Evolutionary conservation across 2,888 invertebrate species (phyloP), one percentile per base, ranked within the genome.

Genomic region (Galerucella pusilla): DNA sequence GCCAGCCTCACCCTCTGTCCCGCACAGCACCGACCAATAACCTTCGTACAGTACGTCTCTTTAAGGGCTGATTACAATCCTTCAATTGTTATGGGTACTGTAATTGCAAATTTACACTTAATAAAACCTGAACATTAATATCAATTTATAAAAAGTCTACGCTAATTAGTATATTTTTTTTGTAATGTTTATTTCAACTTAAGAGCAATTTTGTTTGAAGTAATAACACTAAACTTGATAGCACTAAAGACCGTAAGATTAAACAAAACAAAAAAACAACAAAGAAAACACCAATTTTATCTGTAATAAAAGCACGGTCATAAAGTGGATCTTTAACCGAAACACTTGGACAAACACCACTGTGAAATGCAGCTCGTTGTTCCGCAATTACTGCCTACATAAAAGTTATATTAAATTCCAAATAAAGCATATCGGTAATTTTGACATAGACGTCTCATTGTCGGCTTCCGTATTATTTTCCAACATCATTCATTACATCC

Each of bases 401-500:
- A 82, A 82, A 83, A 81, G 80, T 77, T 80, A 81, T 81, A 83
- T 83, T 82, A 83, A 82, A 81, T 82, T 81, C 78, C 77, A 72
- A 81, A 83, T 82, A 81, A 80, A 81, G 78, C 78, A 74, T 77
- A 68, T 76, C 25, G 35, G 66, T 69, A 35, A 16, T 49, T 16
- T 25, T 7, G 10, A 46, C 72, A 73, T 75, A 42, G 69, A 66
- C 69, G 75, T 68, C 63, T 52, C 28, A 54, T 20, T 20, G 57
- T 45, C 45, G 45, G 12, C 42, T 42, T 35, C 6, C 42, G 2
- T 6, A 42, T 64, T 64, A 10, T 64, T 3, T 42, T 14, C 12
- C 42, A 6, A 46, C 12, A n/a, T 14, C 42, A 45, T n/a, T 64
- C 16, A 16, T 14, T 4, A 12, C 10, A 63, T 63, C n/a, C 10